Percentiles rank a stretch among this genome's conserved stretches.
These are phyloP conservation scores for Triplophysa tibetana DNA, from an alignment of 2,113 vertebrate genomes.

Conservation along the genomic window DNA sequence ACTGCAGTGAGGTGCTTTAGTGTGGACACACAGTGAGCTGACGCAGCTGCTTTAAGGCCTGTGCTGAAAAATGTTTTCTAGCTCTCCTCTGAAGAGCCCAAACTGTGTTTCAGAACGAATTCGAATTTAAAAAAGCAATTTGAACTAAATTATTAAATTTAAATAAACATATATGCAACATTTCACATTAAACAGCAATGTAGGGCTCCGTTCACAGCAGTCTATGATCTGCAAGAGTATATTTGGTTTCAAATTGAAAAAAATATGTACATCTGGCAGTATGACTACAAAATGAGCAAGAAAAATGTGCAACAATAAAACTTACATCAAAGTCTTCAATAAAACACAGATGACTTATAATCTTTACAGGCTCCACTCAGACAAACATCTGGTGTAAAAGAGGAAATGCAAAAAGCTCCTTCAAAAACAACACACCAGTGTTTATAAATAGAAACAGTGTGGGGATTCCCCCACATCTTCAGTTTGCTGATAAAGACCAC, in stretches of 20 bases:
- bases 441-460: slow-evolving; percentile 6
- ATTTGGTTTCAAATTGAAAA: neutral
- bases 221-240: neutral
- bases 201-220: no score
- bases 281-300: neutral
- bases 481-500: slow-evolving; percentile 40
- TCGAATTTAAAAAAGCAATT: no score
- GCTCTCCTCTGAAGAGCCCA: slow-evolving; percentile 9
- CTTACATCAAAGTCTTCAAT: no score
- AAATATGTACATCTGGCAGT: neutral
- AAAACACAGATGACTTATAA: neutral
- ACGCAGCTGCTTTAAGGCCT: neutral
- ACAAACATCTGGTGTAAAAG: neutral
- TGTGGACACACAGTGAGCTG: neutral
- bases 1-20: neutral
- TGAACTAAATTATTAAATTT: no score
- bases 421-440: neutral
- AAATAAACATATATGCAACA: no score
- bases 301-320: no score
- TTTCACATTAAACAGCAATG: no score
- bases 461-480: slow-evolving; percentile 19
- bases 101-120: slow-evolving; percentile 28
- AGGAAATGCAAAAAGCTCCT: neutral
- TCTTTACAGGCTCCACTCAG: neutral
- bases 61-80: neutral